Percentiles rank a stretch among this genome's conserved stretches.
Conservation (phyloP, 2,888 invertebrate genomes). For the Ochlodes sylvanus region DNA sequence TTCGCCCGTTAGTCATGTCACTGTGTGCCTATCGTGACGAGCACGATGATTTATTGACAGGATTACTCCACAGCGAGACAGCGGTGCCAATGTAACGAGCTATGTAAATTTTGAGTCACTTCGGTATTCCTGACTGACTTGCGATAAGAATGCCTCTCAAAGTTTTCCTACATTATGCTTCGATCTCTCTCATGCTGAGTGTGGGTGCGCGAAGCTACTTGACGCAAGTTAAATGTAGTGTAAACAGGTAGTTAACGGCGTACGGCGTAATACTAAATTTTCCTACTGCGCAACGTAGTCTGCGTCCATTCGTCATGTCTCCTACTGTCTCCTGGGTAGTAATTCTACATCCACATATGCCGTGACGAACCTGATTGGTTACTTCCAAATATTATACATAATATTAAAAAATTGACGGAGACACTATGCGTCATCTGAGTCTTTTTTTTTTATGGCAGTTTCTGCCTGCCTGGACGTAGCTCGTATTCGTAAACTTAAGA, state of each 20-base stretch:
- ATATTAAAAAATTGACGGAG: no score
- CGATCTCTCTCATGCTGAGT: no score
- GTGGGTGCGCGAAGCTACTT: no score
- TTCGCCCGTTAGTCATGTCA: slow-evolving; percentile 28
- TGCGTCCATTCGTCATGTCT: slow-evolving; percentile 69
- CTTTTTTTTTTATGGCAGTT: no score
- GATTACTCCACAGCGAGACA: not conserved
- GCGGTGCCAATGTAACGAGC: not conserved
- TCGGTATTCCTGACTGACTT: no score
- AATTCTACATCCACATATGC: slow-evolving; percentile 29
- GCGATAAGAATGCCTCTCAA: no score
- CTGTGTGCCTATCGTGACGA: slow-evolving; percentile 29
- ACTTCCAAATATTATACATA: no score
- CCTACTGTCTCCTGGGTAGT: slow-evolving; percentile 61
- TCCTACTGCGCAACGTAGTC: slow-evolving; percentile 53
- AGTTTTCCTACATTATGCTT: no score
- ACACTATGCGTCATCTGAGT: no score
- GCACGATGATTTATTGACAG: slow-evolving; percentile 27
- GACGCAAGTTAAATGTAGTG: slow-evolving; percentile 78
- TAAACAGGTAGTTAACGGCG: slow-evolving; percentile 80
- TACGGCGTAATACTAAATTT: slow-evolving; percentile 71
- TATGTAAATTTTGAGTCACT: not conserved
- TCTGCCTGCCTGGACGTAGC: no score
- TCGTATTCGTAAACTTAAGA: no score
- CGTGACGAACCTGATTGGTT: not conserved